Base-by-base conservation (phyloP, 2,797 vertebrate genomes). In the Hoplostethus atlanticus region DNA sequence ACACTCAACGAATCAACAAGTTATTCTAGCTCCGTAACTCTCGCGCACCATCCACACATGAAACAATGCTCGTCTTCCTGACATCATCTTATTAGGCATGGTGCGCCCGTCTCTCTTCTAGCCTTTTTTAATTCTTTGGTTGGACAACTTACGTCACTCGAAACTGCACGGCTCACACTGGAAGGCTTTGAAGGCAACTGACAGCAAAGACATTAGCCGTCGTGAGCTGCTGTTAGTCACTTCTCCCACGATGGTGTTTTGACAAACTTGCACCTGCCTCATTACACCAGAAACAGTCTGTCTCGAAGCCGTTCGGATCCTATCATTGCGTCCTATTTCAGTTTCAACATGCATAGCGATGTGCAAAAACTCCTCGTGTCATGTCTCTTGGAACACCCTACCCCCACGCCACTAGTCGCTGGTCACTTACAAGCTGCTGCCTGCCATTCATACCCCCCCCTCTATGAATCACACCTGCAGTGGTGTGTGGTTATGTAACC, bases 381-480 rank as follows among this genome's bases (percentile, higher is more conserved):
- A 64, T 73, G 46, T 60, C 13, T 56, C 66, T 40, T 21, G 46
- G 71, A 68, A 58, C 57, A 36, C 28, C 46, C 46, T 34, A n/a
- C 73, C 40, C 44, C 34, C 40, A 0, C 40, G 10, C 75, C 79
- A 54, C 68, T 63, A 44, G 80, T 72, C 67, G 82, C 78, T 80
- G 85, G 86, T 80, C 84, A 84, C 74, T 82, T 82, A 73, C 76
- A 81, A 89, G 85, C 87, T 80, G 80, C 80, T 15, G 62, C 76
- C 89, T 91, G 85, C 74, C 81, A 87, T 86, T 90, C 88, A 84
- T 56, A 59, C 42, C 62, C 7, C 7, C 25, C 71, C 46, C 69
- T 68, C 58, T 61, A 71, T 73, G 68, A 85, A 72, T 76, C 64
- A 79, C 86, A 92, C 88, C 86, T 89, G 85, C 88, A 79, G 73